phyloP scores from a whole-genome alignment of 1,140 invertebrate genomes.

The Aphelenchoides fujianensis region DNA sequence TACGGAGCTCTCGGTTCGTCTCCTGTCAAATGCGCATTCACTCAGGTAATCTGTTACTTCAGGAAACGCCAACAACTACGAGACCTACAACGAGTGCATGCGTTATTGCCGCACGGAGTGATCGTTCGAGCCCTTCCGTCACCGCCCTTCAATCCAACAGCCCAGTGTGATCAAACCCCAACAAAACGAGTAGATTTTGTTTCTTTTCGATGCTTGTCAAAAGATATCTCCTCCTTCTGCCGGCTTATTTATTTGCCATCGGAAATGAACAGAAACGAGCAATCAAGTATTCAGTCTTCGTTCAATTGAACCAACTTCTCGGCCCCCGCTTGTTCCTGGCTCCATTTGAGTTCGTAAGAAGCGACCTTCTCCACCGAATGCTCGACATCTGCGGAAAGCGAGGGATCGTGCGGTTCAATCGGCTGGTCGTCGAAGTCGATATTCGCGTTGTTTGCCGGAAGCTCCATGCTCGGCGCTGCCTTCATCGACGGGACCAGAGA shows the following conservation, averaged over 20 bases:
- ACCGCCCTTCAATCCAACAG: not conserved
- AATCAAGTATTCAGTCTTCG: not conserved
- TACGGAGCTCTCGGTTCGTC: constrained; percentile 55
- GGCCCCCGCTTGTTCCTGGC: not conserved
- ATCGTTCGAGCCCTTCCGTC: too few species aligned
- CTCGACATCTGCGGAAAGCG: too few species aligned
- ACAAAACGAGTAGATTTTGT: constrained; percentile 12
- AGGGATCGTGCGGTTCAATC: too few species aligned
- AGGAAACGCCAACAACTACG: constrained; percentile 61
- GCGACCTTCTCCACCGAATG: too few species aligned
- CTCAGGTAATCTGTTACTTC: too few species aligned
- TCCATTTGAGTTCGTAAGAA: not conserved
- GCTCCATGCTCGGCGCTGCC: too few species aligned
- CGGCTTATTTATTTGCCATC: not conserved
- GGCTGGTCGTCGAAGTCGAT: too few species aligned
- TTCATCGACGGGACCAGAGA: too few species aligned
- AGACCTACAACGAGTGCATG: constrained; percentile 66
- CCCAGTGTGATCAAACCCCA: not conserved
- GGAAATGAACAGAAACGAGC: too few species aligned
- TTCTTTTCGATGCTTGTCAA: not conserved
- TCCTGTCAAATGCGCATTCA: too few species aligned
- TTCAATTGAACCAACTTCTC: not conserved
- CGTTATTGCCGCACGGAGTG: constrained; percentile 66
- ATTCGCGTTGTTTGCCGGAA: too few species aligned
- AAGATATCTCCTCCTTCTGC: not conserved